These are phyloP conservation scores for Poeciliopsis occidentalis DNA, from an alignment of 2,113 vertebrate genomes.

Conservation along the genomic window DNA sequence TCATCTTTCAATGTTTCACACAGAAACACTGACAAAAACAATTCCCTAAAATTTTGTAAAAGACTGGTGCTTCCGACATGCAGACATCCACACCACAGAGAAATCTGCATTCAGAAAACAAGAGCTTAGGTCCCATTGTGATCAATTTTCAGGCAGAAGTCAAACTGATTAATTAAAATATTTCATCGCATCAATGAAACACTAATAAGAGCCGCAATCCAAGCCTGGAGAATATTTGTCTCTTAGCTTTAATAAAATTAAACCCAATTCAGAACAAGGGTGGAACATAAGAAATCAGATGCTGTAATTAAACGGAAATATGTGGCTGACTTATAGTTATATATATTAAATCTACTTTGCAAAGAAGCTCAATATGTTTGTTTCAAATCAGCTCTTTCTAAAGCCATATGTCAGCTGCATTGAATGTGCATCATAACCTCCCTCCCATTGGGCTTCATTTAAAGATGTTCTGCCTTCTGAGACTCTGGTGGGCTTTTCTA, in stretches of 20 bases:
- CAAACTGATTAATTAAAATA: not conserved
- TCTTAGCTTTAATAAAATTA: not conserved
- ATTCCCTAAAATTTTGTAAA: not conserved
- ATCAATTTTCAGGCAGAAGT: not conserved
- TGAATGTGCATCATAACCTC: not conserved
- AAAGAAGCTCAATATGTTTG: not conserved
- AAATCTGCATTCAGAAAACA: not conserved
- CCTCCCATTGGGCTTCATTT: constrained; percentile 5
- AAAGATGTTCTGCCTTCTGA: constrained; percentile 10
- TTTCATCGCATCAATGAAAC: not conserved
- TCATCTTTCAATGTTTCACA: not conserved
- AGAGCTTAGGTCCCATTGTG: not conserved
- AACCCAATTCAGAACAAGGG: too few relatives aligned
- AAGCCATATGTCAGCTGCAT: not conserved
- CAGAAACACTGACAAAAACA: not conserved
- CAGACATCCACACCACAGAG: not conserved
- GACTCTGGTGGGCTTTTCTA: constrained; percentile 16
- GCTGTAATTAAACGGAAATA: not conserved
- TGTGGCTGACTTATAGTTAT: not conserved
- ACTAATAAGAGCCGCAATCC: not conserved
- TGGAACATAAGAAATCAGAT: not conserved
- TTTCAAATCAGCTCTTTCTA: not conserved
- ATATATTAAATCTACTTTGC: not conserved
- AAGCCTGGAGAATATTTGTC: not conserved
- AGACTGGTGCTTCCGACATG: too few relatives aligned